A percentile compares a stretch with the other conserved stretches of the same genome.
phyloP scores from a whole-genome alignment of 2,797 vertebrate genomes.

The Hephaestus fuliginosus region DNA sequence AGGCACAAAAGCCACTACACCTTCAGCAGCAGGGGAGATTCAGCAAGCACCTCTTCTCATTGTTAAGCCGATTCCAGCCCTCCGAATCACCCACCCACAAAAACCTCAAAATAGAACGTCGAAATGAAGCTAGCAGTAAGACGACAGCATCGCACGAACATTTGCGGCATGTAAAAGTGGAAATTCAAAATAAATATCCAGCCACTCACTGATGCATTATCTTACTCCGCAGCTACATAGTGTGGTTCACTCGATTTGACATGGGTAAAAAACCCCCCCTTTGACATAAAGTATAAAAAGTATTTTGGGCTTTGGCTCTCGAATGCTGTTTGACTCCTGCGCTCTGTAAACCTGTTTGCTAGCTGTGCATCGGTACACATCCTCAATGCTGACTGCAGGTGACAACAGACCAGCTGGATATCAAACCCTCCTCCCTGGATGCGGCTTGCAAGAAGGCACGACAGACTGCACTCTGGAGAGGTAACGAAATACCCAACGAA shows the following conservation, averaged over 20 bases:
- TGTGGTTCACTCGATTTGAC: background rate
- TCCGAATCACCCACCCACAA: background rate
- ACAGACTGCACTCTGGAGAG: background rate
- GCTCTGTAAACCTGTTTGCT: background rate
- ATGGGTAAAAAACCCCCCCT: background rate
- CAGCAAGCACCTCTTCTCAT: background rate
- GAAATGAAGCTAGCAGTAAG: background rate
- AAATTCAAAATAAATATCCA: background rate
- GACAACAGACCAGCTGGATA: constrained; percentile 9
- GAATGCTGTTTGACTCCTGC: background rate
- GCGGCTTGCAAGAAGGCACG: background rate
- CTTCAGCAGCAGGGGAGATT: background rate
- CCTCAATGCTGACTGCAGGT: background rate
- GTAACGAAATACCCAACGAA: background rate
- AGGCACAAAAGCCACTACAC: background rate
- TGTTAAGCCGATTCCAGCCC: background rate
- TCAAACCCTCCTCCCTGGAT: background rate
- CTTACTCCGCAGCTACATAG: no score
- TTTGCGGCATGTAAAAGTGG: background rate
- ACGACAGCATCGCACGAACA: background rate
- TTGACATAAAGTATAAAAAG: background rate
- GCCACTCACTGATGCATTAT: background rate
- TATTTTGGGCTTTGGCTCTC: background rate
- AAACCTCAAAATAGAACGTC: background rate
- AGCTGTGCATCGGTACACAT: background rate